Conservation (phyloP, 37 sponge, comb jelly and placozoan species). For the Beroe forskalii region DNA sequence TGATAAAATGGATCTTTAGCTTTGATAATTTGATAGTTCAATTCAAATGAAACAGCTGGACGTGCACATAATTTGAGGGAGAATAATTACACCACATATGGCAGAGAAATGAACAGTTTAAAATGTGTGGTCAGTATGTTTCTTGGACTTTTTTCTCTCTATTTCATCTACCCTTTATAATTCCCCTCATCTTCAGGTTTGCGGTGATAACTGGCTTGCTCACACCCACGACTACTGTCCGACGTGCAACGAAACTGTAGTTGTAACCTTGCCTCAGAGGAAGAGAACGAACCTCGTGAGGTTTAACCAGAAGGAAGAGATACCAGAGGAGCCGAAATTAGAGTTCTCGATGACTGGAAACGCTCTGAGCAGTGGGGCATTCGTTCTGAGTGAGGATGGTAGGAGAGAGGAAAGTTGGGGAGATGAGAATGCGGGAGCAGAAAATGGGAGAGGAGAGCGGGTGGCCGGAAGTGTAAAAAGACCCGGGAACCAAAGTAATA, state of each 20-base stretch:
- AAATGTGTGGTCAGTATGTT: no score
- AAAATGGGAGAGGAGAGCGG: not conserved
- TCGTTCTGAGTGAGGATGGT: not conserved
- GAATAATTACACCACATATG: no score
- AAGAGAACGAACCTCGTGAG: not conserved
- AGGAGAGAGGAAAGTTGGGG: no score
- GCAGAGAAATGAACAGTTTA: no score
- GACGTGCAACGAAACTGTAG: conserved; percentile 52
- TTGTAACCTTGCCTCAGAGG: conserved; percentile 22
- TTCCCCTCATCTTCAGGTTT: no score
- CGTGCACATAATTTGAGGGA: no score
- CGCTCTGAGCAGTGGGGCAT: not conserved
- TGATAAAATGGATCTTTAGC: no score
- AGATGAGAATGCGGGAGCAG: not conserved
- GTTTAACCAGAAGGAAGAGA: conserved; percentile 40
- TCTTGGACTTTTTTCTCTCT: no score
- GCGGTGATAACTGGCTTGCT: conserved; percentile 53
- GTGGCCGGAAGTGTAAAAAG: not conserved
- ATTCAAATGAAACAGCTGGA: no score
- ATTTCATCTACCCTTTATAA: no score
- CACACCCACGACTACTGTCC: conserved; percentile 65
- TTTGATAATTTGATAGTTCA: no score
- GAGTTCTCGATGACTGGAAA: conserved; percentile 54
- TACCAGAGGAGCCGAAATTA: not conserved
- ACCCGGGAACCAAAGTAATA: not conserved